Base-by-base conservation (phyloP, 2,888 invertebrate genomes). In the Omphaloscelis lunosa region DNA sequence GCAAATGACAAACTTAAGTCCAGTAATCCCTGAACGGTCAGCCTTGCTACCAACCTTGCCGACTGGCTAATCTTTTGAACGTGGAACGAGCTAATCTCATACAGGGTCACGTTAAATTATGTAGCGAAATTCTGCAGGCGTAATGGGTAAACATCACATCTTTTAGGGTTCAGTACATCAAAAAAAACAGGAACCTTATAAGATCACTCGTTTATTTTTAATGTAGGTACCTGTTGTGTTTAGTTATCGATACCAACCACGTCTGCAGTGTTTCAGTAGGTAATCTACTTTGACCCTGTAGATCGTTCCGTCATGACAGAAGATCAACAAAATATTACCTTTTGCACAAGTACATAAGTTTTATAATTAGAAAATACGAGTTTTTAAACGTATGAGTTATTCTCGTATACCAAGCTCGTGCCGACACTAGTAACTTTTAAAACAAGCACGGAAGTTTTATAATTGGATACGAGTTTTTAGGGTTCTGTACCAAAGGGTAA, bases 401-500 rank as follows among this genome's bases (percentile, higher is more conserved):
- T 34, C 11, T 45, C 34, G 39, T 27, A 5, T 66, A 8, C 11
- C 45, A 15, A 77, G 45, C n/a, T 51, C 17, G 20, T 51, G 8
- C 3, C 11, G 29, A n/a, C 29, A 45, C 12, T 17, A n/a, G n/a
- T 69, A 69, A 53, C 2, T 56, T 63, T 56, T 15, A n/a, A n/a
- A 56, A 15, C n/a, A 8, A 29, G 48, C 15, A 39, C 15, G 72
- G 23, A 72, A 48, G 41, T 74, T 61, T 59, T 20, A 8, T 61
- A 74, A 73, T 66, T 61, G 51, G 58, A 61, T 65, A 39, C 2
- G 45, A 45, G 23, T 29, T 66, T 78, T 78, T n/a, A n/a, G n/a
- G n/a, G n/a, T n/a, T n/a, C n/a, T n/a, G n/a, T n/a, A n/a, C n/a
- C n/a, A n/a, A n/a, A n/a, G n/a, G n/a, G n/a, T n/a, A n/a, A n/a